Conservation (phyloP, 2,888 invertebrate genomes). For the Brenthis hecate region DNA sequence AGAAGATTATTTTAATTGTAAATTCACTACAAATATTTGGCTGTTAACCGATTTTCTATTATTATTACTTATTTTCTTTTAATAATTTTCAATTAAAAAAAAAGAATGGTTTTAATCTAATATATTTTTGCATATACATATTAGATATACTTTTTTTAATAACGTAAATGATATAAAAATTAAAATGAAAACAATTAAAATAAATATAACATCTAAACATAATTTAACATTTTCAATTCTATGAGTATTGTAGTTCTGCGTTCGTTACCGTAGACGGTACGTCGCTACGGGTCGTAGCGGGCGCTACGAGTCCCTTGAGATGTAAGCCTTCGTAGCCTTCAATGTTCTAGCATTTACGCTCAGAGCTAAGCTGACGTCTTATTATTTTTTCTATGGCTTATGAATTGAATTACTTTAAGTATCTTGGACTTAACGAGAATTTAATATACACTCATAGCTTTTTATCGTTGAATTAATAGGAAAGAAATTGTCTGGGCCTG, state of each 20-base stretch:
- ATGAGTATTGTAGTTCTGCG: conserved; percentile 54
- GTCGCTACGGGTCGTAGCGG: conserved; percentile 71
- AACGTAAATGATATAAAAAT: no score
- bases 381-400: conserved; percentile 67
- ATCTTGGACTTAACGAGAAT: conserved; percentile 34
- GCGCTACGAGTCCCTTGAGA: conserved; percentile 72
- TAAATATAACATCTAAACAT: no score
- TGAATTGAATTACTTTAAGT: conserved; percentile 44
- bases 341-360: conserved; percentile 62
- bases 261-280: conserved; percentile 67
- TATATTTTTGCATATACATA: no score
- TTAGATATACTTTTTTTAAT: background rate
- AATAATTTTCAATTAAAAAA: no score
- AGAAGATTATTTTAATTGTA: no score
- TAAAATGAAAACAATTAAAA: no score
- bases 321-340: conserved; percentile 61
- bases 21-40: no score
- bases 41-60: no score
- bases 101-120: no score
- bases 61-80: no score
- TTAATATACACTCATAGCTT: conserved; percentile 30
- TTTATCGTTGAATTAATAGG: background rate
- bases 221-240: conserved; percentile 35
- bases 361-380: conserved; percentile 62
- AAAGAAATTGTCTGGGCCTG: background rate